Evolutionary conservation across 2,888 invertebrate species (phyloP).

Genomic region (Eupithecia centaureata): DNA sequence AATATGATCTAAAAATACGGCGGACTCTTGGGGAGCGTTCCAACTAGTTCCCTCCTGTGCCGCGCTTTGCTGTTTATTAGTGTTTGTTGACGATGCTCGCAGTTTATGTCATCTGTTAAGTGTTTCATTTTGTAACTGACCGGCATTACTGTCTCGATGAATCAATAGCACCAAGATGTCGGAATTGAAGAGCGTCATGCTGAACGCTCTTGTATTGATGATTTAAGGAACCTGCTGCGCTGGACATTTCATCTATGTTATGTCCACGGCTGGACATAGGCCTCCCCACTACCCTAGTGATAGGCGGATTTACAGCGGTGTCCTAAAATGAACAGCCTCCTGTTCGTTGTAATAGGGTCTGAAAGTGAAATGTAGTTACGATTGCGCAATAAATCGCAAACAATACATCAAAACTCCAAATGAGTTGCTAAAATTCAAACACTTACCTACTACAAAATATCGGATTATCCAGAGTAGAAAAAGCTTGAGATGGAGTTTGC

Average conservation of each 20-base stretch:
- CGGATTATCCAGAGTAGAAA: too few relatives aligned
- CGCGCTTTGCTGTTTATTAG: slow-evolving; percentile 34
- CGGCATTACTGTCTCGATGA: background rate
- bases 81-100: slow-evolving; percentile 36
- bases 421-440: too few relatives aligned
- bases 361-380: background rate
- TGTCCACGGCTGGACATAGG: background rate
- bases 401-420: too few relatives aligned
- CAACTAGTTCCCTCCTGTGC: slow-evolving; percentile 27
- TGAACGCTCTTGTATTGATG: background rate
- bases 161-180: background rate
- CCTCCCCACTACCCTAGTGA: background rate
- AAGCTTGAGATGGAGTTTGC: too few relatives aligned
- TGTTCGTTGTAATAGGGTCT: background rate
- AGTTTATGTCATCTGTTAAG: slow-evolving; percentile 18
- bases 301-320: background rate
- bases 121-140: slow-evolving; percentile 23
- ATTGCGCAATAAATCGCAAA: background rate
- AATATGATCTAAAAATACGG: slow-evolving; percentile 40
- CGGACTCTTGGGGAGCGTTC: slow-evolving; percentile 35
- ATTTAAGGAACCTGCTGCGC: background rate
- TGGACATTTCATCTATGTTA: background rate
- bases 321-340: too few relatives aligned
- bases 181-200: background rate
- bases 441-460: too few relatives aligned